Base-by-base conservation (phyloP, 2,888 invertebrate genomes). In the Orchesella flavescens region DNA sequence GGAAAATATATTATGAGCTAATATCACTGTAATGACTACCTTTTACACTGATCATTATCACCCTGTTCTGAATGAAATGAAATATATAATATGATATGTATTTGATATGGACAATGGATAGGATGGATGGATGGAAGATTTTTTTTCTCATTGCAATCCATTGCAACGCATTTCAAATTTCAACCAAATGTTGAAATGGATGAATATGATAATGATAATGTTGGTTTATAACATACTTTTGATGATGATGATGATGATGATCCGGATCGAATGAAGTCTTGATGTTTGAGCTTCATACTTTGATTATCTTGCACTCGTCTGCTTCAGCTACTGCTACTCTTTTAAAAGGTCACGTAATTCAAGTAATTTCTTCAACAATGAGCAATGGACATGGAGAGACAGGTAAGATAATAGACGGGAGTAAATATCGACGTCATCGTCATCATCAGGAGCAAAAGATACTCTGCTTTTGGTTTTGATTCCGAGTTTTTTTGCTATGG, bases 31-130 rank as follows among this genome's bases (percentile, higher is more conserved):
- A 74, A 75, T 59, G 23, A 63, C 65, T 75, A 75, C 43, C 65
- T 63, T 66, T 75, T 75, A 49, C 75, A 75, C 53, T 75, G 75
- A 75, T 75, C 75, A 65, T 75, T 75, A 75, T 75, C 75, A 65
- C 65, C 75, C 24, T 34, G 34, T 2, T 34, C 34, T 19, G 34
- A 34, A n/a, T 17, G 24, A 71, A 24, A 23, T 17, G 17, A 12
- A 68, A 23, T 68, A 44, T 13, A 66, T 5, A 23, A 34, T 23
- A 21, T 34, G 7, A 4, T 34, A 34, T 34, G 34, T 34, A 34
- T 34, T 34, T 34, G 34, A 34, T 34, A 34, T 34, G 34, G 34
- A 34, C 7, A 7, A 34, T 34, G 34, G 2, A n/a, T n/a, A n/a
- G n/a, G n/a, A n/a, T n/a, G n/a, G n/a, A n/a, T n/a, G n/a, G 34